Base-by-base conservation (phyloP, 2,797 vertebrate genomes). In the Emys orbicularis region DNA sequence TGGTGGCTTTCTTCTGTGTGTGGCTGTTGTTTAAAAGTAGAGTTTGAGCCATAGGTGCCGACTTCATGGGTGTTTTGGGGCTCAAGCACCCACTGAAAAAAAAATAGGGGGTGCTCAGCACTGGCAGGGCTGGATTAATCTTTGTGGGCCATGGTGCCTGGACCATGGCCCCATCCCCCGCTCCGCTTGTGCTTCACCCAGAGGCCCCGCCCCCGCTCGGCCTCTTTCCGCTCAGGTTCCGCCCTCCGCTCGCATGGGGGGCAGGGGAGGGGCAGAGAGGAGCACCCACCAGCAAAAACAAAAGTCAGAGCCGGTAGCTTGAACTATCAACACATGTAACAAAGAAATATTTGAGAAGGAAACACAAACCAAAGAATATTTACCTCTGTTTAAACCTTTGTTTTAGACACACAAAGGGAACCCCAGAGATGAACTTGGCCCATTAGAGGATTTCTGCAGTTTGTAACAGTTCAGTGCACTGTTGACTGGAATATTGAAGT, bases 1-100 rank as follows among this genome's bases (percentile, higher is more conserved):
- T 95, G 25, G 86, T 92, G 86, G 53, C 90, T 96, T 93, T 95
- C 94, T 95, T 95, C 49, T 85, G 31, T 29, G 44, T 84, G 83
- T 96, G 97, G 44, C 44, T 94, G 5, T 81, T 61, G 13, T 88
- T 87, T 94, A 52, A 84, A 95, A 95, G 81, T 72, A 41, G 65
- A 88, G 81, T 65, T 37, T 96, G 89, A 10, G 25, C 54, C 54
- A 54, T 23, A 10, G 23, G 23, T 9, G 54, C 54, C 9, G 9
- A 54, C 9, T 54, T 54, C 54, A 25, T 54, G 54, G 54, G 54
- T 54, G 23, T 54, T 54, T 23, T 1, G 23, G 54, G 54, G 9
- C 54, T 54, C 54, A 54, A 54, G 21, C 54, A 54, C 54, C 23
- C 9, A 54, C 54, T 10, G 54, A 25, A 54, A 54, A 25, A 50